phyloP scores from a whole-genome alignment of 2,113 vertebrate genomes.

The Triplophysa tibetana region DNA sequence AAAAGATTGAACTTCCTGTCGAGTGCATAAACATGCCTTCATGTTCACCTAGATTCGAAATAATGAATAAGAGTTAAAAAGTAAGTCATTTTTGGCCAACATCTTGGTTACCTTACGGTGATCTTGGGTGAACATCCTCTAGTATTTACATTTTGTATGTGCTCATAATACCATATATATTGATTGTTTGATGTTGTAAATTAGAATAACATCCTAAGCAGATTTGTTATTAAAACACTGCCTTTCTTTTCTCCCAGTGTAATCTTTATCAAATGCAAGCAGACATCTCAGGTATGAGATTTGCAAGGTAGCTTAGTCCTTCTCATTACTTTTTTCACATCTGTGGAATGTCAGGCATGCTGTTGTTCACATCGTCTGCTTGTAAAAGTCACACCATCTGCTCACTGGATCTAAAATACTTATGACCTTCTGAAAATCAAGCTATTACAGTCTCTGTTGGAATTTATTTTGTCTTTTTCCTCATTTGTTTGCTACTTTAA shows the following conservation, averaged over 20 bases:
- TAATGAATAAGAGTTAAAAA: too few species aligned
- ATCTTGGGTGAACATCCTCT: too few species aligned
- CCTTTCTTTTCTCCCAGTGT: neutral
- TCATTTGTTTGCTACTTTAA: neutral
- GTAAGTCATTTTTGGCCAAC: too few species aligned
- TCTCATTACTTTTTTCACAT: constrained; percentile 34
- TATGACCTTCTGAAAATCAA: neutral
- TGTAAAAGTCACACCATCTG: constrained; percentile 5
- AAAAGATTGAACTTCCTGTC: neutral
- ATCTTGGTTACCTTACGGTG: too few species aligned
- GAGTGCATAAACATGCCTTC: neutral
- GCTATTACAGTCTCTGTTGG: constrained; percentile 2
- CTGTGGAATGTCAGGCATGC: constrained; percentile 52
- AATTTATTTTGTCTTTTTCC: neutral
- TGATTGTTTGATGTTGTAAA: too few species aligned
- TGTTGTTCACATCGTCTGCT: constrained; percentile 8
- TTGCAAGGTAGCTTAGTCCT: neutral
- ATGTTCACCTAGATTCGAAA: neutral
- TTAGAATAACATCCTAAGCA: neutral
- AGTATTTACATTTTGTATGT: too few species aligned
- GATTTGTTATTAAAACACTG: neutral
- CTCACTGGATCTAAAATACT: constrained; percentile 31
- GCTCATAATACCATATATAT: too few species aligned
- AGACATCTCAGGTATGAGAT: neutral
- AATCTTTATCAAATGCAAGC: neutral